phyloP scores from a whole-genome alignment of 2,888 invertebrate genomes.

The Cacoxenus indagator region DNA sequence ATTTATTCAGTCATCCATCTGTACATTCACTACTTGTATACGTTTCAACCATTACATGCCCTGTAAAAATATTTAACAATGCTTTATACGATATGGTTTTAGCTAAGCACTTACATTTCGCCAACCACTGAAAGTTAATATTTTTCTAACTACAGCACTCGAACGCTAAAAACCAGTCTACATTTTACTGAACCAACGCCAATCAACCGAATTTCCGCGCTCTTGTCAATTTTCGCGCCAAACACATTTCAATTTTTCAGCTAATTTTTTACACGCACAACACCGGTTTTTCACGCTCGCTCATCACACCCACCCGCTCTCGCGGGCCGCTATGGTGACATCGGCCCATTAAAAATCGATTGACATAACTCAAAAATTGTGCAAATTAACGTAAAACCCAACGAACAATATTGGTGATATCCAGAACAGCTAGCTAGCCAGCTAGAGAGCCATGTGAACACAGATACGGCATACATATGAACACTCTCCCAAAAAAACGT shows the following conservation, averaged over 20 bases:
- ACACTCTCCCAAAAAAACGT: not conserved
- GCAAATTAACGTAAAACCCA: slow-evolving; percentile 62
- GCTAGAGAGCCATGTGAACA: no score
- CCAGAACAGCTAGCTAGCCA: not conserved
- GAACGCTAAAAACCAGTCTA: no score
- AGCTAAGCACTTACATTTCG: no score
- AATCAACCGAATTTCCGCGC: no score
- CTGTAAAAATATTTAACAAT: no score
- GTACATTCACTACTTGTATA: no score
- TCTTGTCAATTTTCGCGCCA: not conserved
- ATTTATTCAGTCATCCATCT: no score
- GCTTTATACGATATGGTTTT: no score
- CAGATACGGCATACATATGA: not conserved
- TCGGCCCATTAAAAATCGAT: slow-evolving; percentile 63
- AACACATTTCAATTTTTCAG: not conserved
- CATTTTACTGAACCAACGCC: no score
- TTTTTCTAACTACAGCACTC: no score
- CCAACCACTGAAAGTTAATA: no score
- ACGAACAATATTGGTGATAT: slow-evolving; percentile 50
- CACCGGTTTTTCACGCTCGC: slow-evolving; percentile 26
- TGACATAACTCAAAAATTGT: slow-evolving; percentile 65
- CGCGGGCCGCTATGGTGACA: slow-evolving; percentile 9
- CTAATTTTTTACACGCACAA: not conserved
- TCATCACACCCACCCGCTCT: not conserved
- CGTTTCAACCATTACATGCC: no score